Base-by-base conservation (phyloP, 1,140 invertebrate genomes). In the Formica exsecta region DNA sequence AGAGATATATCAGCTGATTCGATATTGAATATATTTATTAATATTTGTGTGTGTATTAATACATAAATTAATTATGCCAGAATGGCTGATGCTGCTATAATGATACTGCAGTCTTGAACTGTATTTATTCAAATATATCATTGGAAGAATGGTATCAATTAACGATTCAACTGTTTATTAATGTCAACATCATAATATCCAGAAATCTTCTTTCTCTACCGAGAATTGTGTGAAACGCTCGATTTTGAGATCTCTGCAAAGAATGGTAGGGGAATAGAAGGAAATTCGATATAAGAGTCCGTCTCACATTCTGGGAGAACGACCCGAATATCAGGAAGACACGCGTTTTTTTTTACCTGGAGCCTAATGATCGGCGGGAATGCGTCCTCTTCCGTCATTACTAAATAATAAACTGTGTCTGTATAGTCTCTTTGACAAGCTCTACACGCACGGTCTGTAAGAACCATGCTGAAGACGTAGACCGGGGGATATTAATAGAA, bases 341-440 rank as follows among this genome's bases (percentile, higher is more conserved):
- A 86, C 65, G 62, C 76, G 54, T 84, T 80, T 86, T 32, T 32
- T 32, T 32, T 92, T 95, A 94, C 94, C 94, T 94, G 89, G 36
- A 95, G 91, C 75, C 81, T 93, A 85, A 93, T 92, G 75, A 95
- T 94, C 75, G 94, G 93, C 57, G 93, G 92, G 74, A 92, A 92
- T 36, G 89, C 87, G 66, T 80, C 84, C 29, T 94, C 91, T 76
- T 90, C 91, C 89, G 91, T 92, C 94, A 94, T 94, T 91, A 83
- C 90, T 91, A 85, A 92, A 91, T 90, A 92, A 90, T 84, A 92
- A 89, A 93, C 81, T 91, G 90, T 91, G 90, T 32, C 32, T 32
- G 32, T 86, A 89, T 91, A 93, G 89, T 90, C 90, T 87, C 84
- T 92, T 92, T 92, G 92, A 93, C 92, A 90, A 89, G 89, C 79